Base-by-base conservation (phyloP, 2,888 invertebrate genomes). In the Drosophila affinis region DNA sequence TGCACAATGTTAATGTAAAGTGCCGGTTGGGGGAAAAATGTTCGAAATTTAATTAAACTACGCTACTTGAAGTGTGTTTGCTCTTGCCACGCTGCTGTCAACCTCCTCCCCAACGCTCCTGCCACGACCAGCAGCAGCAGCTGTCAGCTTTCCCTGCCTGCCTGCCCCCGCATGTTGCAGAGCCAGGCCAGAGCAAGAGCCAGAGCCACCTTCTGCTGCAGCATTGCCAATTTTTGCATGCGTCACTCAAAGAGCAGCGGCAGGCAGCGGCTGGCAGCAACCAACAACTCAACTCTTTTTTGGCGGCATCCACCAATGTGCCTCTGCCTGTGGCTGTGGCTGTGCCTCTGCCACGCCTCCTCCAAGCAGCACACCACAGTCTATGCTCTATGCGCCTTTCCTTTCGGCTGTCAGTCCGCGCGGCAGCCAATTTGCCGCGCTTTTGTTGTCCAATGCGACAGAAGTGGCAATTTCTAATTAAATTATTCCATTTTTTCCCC, bases 401-500 rank as follows among this genome's bases (percentile, higher is more conserved):
- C 53, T 48, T 44, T 49, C 64, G 17, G 57, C 34, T 77, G 55
- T 27, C 72, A 60, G 76, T 60, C 56, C 58, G 54, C 65, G 75
- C 65, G 78, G 73, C 80, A 82, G 84, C 82, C 84, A 84, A 87
- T 84, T 87, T 84, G 84, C 78, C 72, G 56, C 63, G 78, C 87
- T 84, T 84, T 84, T 87, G 87, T 79, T 84, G 87, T 79, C 80
- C 84, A 76, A 75, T 75, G 84, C 78, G 81, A 81, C 78, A 77
- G 87, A 81, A 79, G 76, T 78, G 81, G 86, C 81, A 83, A 83
- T 82, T 87, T 84, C 87, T 87, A 88, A 87, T 87, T 88, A 78
- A 87, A 88, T 87, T 88, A 88, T 87, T 85, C 87, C 77, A 79
- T 87, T 88, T 85, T 69, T 78, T 79, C 17, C 12, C 17, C 21